phyloP scores from a whole-genome alignment of 2,888 invertebrate species.

The Cheilosia vulpina region DNA sequence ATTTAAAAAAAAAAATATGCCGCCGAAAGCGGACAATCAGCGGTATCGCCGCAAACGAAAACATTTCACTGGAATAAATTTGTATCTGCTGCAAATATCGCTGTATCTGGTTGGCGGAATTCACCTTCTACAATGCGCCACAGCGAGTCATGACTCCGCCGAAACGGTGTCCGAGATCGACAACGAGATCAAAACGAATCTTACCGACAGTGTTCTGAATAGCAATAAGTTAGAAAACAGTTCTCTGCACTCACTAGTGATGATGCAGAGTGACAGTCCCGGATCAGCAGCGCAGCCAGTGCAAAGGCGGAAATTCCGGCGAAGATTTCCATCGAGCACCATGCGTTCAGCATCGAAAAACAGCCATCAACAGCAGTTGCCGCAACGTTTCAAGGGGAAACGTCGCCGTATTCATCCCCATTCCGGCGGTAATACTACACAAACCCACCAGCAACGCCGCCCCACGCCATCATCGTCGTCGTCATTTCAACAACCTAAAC shows the following conservation, averaged over 20 bases:
- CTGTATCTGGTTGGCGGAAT: constrained; percentile 76
- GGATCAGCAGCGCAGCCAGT: constrained; percentile 28
- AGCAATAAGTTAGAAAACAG: constrained; percentile 58
- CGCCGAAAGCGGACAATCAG: constrained; percentile 62
- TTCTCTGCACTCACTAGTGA: constrained; percentile 15
- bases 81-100: constrained; percentile 70
- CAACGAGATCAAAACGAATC: constrained; percentile 49
- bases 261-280: constrained; percentile 63
- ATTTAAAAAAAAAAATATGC: constrained; percentile 35
- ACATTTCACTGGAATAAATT: constrained; percentile 72
- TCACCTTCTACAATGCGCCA: constrained; percentile 35
- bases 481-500: constrained; percentile 36
- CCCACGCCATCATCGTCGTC: constrained; percentile 9
- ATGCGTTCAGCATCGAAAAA: not conserved
- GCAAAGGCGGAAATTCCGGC: constrained; percentile 62
- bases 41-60: constrained; percentile 75
- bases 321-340: constrained; percentile 58
- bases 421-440: constrained; percentile 6
- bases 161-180: constrained; percentile 34
- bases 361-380: constrained; percentile 26
- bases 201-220: constrained; percentile 66
- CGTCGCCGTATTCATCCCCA: constrained; percentile 63
- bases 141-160: constrained; percentile 20
- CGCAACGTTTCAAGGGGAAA: constrained; percentile 66
- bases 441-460: constrained; percentile 26